Percentiles rank a stretch among this genome's conserved stretches.
Evolutionary conservation across 1,140 invertebrate genomes (phyloP).

Genomic region (Palaemon carinicauda): DNA sequence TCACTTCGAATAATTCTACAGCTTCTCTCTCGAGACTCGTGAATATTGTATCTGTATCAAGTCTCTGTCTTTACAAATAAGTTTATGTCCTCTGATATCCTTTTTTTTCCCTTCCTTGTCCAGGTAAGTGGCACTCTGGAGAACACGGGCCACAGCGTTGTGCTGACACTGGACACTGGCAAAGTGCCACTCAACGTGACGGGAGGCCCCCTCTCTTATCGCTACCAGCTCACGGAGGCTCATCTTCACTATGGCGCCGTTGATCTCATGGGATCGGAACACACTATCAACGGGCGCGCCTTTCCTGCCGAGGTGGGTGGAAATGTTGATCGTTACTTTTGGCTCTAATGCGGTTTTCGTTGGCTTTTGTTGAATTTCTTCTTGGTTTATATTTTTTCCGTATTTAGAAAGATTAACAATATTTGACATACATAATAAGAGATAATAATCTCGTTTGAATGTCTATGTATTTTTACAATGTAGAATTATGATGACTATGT

Average conservation of each 20-base stretch:
- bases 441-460: not conserved
- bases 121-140: conserved; percentile 88
- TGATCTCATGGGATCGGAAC: conserved; percentile 89
- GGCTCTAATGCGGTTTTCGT: too few species aligned
- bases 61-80: not conserved
- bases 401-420: too few species aligned
- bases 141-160: conserved; percentile 81
- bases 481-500: too few species aligned
- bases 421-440: not conserved
- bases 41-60: not conserved
- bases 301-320: conserved; percentile 94
- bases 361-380: too few species aligned
- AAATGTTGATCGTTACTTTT: not conserved
- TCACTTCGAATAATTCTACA: too few species aligned
- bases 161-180: conserved; percentile 67
- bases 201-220: conserved; percentile 93
- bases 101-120: not conserved
- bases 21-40: too few species aligned
- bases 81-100: not conserved
- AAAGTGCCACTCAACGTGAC: conserved; percentile 83
- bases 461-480: not conserved
- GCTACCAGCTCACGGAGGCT: conserved; percentile 93
- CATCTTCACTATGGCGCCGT: conserved; percentile 92
- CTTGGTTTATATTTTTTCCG: too few species aligned
- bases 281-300: conserved; percentile 88